Base-by-base conservation (phyloP, 2,797 vertebrate species). In the Molothrus ater region DNA sequence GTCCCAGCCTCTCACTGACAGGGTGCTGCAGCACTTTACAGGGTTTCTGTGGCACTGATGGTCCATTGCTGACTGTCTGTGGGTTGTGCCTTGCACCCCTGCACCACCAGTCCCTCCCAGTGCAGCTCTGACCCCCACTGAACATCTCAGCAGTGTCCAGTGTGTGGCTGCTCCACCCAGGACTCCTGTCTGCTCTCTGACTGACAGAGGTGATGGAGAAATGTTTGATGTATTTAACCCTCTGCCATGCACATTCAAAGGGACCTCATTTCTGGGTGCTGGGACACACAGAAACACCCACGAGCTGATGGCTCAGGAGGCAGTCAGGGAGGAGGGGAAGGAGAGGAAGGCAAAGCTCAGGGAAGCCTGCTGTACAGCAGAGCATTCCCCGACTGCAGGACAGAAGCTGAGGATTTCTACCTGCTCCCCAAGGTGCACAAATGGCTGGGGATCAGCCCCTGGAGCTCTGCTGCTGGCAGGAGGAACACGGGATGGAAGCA, bases 161-260 rank as follows among this genome's bases (percentile, higher is more conserved):
- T 28, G 91, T 14, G 64, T 57, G 88, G 81, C 94, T 97, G 66
- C 81, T 95, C 93, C 88, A 56, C 15, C 34, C 51, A 13, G 26
- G 19, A 11, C 69, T 86, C 48, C 80, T 86, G 84, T 38, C 63
- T 92, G 69, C 60, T 71, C 81, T 93, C 59, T 56, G 26, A 29
- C 72, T 47, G 40, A 51, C 9, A 32, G 72, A 81, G 91, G 68
- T 57, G 59, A 51, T 4, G 29, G 65, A 85, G 91, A 19, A 88
- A 60, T 0, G 0, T 28, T 50, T 45, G 90, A 94, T 91, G 2
- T 82, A 34, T 91, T 96, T 90, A 90, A 89, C 54, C 40, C 68
- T 43, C 31, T 91, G 87, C 94, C 63, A 38, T 43, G 53, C 82
- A 75, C 59, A 28, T 26, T 36, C 36, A 76, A 50, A 36, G 18